phyloP scores from a whole-genome alignment of 92 coral and sea anemone genomes.

The Montipora capitata region DNA sequence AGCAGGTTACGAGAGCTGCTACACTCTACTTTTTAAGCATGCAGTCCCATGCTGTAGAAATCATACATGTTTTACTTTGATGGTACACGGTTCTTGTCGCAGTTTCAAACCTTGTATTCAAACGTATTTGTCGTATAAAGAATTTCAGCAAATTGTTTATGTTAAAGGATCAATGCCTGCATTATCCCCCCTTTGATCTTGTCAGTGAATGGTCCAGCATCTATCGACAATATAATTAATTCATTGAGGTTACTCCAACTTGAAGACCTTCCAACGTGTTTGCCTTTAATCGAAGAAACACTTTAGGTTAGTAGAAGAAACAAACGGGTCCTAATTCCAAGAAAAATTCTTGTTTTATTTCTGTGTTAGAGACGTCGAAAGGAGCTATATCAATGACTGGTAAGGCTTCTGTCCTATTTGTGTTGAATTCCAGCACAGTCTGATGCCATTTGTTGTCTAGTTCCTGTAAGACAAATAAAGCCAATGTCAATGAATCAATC shows the following conservation, averaged over 20 bases:
- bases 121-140: too few species aligned
- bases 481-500: not conserved
- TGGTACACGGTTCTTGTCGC: too few species aligned
- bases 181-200: too few species aligned
- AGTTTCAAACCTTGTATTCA: too few species aligned
- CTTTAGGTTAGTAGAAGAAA: conserved; percentile 61
- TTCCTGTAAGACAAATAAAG: conserved; percentile 26
- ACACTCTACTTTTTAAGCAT: too few species aligned
- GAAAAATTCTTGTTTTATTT: conserved; percentile 54
- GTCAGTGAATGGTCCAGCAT: not conserved
- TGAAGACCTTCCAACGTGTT: too few species aligned
- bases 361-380: conserved; percentile 60
- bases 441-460: conserved; percentile 78
- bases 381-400: conserved; percentile 77
- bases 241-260: too few species aligned
- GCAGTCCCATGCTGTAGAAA: too few species aligned
- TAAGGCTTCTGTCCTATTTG: conserved; percentile 66
- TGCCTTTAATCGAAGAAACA: not conserved
- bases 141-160: too few species aligned
- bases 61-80: too few species aligned
- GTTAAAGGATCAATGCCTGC: too few species aligned
- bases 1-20: too few species aligned
- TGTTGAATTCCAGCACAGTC: conserved; percentile 68
- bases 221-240: not conserved
- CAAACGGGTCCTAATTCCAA: conserved; percentile 81